Evolutionary conservation across 2,888 invertebrate species (phyloP), one percentile per base, ranked within the genome.

Genomic region (Drosophila anomelani): DNA sequence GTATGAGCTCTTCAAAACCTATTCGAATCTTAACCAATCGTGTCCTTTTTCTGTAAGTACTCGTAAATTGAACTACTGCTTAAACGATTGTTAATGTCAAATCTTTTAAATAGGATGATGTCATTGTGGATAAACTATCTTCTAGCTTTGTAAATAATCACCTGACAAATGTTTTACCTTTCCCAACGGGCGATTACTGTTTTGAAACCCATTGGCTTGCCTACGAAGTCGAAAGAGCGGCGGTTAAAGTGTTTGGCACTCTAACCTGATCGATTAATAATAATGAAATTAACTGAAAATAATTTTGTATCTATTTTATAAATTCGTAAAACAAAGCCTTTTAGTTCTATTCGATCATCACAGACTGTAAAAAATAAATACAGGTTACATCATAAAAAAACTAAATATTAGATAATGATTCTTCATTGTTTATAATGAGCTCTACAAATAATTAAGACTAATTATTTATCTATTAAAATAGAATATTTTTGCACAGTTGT

Each of bases 71-170:
- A 47, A 47, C 3, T 10, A 12, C 47, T 0, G 3, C 0, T n/a
- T 29, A 5, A 10, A 29, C 3, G 6, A n/a, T n/a, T 5, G 10
- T 44, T 44, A 29, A 6, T 5, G 29, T 2, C 5, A 3, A 29
- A 10, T 29, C 4, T n/a, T 5, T 29, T 29, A 10, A 29, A n/a
- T 9, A 47, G 47, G 29, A 47, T 10, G 29, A 47, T 29, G n/a
- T 47, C 6, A 47, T 47, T 13, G 17, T 76, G 38, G 67, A 76
- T 4, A 76, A 77, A 47, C 15, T 13, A n/a, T 10, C 23, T 54
- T 12, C 54, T 5, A n/a, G 13, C 41, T 38, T 26, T 26, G 32
- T 44, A 4, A 44, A 56, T 44, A 20, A 72, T 10, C 41, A 60
- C 15, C 3, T 17, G 9, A 76, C 73, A 2, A 15, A 59, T 0